Conservation (phyloP, 1,140 invertebrate genomes). For the Penaeus chinensis region DNA sequence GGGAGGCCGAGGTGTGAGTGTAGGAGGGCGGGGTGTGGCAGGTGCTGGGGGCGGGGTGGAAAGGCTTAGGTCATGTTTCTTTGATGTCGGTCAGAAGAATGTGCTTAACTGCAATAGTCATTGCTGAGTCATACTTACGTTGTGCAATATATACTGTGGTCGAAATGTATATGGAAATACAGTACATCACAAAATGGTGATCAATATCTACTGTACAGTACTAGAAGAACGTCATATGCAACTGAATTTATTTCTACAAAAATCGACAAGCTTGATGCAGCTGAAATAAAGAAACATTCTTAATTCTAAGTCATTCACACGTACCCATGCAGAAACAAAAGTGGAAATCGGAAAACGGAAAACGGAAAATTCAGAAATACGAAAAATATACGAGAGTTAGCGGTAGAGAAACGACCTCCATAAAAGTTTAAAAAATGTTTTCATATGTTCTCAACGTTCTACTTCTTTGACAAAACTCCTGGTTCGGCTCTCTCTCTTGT, state of each 20-base stretch:
- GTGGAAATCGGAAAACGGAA: conserved; percentile 2
- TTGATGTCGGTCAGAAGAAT: too few species aligned
- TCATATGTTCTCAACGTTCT: conserved; percentile 12
- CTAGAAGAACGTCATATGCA: too few species aligned
- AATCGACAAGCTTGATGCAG: too few species aligned
- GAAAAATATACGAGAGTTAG: conserved; percentile 23
- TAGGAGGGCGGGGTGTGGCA: conserved; percentile 22
- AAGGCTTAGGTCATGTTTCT: too few species aligned
- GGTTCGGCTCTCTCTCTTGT: neutral
- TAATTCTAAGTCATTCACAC: conserved; percentile 1
- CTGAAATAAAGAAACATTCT: too few species aligned
- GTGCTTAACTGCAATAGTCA: too few species aligned
- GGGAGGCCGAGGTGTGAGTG: neutral
- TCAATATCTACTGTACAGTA: too few species aligned
- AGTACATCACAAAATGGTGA: too few species aligned
- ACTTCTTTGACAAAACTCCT: neutral
- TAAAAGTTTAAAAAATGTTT: neutral
- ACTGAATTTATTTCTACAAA: too few species aligned
- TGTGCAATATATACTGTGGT: too few species aligned
- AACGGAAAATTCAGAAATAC: conserved; percentile 12
- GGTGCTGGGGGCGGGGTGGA: neutral
- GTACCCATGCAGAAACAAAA: neutral
- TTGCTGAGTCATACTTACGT: too few species aligned
- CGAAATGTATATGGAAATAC: too few species aligned
- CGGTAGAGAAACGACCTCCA: conserved; percentile 27